Evolutionary conservation across 2,797 vertebrate species (phyloP), one percentile per base, ranked within the genome.

Genomic region (Trichosurus vulpecula): DNA sequence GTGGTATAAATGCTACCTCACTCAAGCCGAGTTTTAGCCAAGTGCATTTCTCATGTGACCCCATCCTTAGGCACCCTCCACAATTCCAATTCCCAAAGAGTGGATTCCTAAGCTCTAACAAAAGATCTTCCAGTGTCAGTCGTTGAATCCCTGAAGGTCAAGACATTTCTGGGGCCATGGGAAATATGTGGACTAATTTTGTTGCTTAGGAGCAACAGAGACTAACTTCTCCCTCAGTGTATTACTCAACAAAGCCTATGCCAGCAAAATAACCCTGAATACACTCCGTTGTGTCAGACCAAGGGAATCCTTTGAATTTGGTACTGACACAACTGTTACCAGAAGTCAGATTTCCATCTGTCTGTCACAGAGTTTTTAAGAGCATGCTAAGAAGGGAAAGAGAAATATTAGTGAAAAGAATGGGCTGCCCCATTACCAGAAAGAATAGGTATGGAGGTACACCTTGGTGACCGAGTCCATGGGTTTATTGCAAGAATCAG

Each of bases 121-220:
- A 87, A 87, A 87, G 74, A 47, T 87, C 74, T 87, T 87, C 74
- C 25, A 51, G 41, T 87, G 74, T 87, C 41, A 87, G 13, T 47
- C 74, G 47, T 25, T 51, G 41, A 47, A 87, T 87, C 41, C 41
- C 41, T 47, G 41, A 27, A 87, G 74, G 41, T 87, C 74, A 87
- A 87, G 74, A 87, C 74, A 87, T 87, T 87, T 87, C 74, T 87
- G 74, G 41, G 74, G 41, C 74, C 74, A 87, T 87, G 74, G 74
- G 74, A 87, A 87, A 87, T 87, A 87, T 87, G 74, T 87, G 41
- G 9, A 47, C 74, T 51, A 47, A 9, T 13, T 47, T 25, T 87
- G 25, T 27, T 87, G 41, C 41, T 87, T 87, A 87, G 74, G 41
- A 87, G 74, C 74, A 87, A 12, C 74, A 87, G 66, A 27, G 9